Evolutionary conservation across 1,140 invertebrate genomes (phyloP), one percentile per base, ranked within the genome.

Genomic region (Gonioctena quinquepunctata): DNA sequence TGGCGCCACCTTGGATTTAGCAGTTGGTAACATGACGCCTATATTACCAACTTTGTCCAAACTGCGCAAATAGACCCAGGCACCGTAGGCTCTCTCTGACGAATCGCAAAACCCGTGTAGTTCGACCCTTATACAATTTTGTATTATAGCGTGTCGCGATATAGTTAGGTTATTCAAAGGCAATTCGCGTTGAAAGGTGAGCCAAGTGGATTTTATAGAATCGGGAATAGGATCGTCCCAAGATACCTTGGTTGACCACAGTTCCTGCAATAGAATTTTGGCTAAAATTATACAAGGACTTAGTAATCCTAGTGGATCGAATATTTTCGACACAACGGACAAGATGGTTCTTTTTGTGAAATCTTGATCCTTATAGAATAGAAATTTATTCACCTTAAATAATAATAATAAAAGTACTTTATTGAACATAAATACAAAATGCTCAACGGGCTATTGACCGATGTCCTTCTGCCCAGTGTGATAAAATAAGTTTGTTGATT

Each of bases 211-310:
- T 57, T 57, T 57, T 8, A 42, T 42, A 42, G 0, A n/a, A 42
- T 42, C 33, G 33, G 33, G 33, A 11, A 78, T 64, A 8, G 49
- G 25, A 21, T 80, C 76, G 68, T 86, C 84, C 83, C 84, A 86
- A 42, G 75, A 76, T 11, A 82, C 3, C 13, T 77, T 73, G 21
- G 23, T 22, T 61, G 66, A 18, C 82, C 83, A 83, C 5, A 85
- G 28, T 62, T 77, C 61, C 75, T 86, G 84, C 8, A 85, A 54
- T 5, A 85, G 59, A 1, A 82, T 75, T 74, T 85, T 85, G n/a
- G 77, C 76, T 76, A 5, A 76, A 33, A 33, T 33, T 33, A 33
- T 77, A 8, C 81, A 54, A 16, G 83, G 81, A 27, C 75, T 70
- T 13, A 83, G 16, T 16, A 82, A 83, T 28, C 27, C 11, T 33